Conservation (phyloP, 2,113 vertebrate species). For the Aptenodytes forsteri region DNA sequence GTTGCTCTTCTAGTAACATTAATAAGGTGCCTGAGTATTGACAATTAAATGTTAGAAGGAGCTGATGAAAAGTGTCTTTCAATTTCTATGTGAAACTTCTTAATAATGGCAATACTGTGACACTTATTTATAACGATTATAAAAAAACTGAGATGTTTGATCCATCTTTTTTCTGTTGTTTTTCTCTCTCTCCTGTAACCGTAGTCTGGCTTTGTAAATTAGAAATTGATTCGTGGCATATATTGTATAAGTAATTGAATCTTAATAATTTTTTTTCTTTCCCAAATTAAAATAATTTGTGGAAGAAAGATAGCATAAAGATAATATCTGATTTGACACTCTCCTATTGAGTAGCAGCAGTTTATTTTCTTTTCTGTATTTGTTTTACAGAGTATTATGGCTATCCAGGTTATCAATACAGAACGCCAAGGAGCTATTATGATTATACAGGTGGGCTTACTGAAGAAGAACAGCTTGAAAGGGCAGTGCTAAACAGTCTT, state of each 20-base stretch:
- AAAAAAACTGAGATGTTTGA: background rate
- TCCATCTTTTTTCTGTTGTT: background rate
- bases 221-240: background rate
- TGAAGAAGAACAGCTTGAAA: slow-evolving; percentile 88
- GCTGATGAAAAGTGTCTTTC: background rate
- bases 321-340: background rate
- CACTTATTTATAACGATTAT: background rate
- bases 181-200: background rate
- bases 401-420: background rate
- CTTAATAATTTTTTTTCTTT: background rate
- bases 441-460: slow-evolving; percentile 81
- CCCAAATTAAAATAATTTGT: background rate
- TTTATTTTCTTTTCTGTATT: background rate
- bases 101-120: background rate
- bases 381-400: slow-evolving; percentile 43
- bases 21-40: background rate
- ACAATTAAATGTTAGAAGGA: background rate
- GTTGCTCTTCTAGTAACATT: background rate
- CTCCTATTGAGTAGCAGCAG: background rate
- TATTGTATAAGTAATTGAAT: background rate
- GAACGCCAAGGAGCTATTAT: slow-evolving; percentile 36
- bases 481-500: slow-evolving; percentile 87
- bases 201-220: background rate
- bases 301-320: background rate
- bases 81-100: background rate